Evolutionary conservation across 2,797 vertebrate species (phyloP).

Genomic region (Pelodytes ibericus): DNA sequence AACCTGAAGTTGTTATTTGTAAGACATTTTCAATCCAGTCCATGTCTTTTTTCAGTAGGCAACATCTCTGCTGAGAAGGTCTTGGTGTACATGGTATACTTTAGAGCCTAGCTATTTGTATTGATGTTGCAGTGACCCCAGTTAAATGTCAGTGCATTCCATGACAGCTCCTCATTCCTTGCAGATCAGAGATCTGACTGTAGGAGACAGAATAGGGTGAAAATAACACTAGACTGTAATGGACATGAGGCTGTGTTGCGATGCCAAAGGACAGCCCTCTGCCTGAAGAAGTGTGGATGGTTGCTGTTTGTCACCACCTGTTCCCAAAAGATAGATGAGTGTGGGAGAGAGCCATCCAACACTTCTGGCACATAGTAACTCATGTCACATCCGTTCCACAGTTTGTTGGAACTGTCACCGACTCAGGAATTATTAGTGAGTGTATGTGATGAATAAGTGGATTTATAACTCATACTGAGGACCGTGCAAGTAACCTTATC

Average conservation of each 20-base stretch:
- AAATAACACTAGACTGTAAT: slow-evolving; percentile 23
- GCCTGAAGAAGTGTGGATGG: slow-evolving; percentile 27
- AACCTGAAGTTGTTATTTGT: not conserved
- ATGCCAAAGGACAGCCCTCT: slow-evolving; percentile 30
- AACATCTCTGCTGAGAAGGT: not conserved
- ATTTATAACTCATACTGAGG: not conserved
- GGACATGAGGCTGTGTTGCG: not conserved
- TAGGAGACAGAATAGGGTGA: slow-evolving; percentile 9
- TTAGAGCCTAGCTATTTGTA: not conserved
- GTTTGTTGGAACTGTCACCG: slow-evolving; percentile 29
- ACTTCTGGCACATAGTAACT: slow-evolving; percentile 16
- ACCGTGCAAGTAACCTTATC: slow-evolving; percentile 22
- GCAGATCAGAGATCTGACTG: slow-evolving; percentile 36
- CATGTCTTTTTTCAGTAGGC: not conserved
- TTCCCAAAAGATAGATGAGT: slow-evolving; percentile 39
- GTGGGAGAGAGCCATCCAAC: slow-evolving; percentile 28
- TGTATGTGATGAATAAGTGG: slow-evolving; percentile 16
- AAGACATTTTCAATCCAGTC: not conserved
- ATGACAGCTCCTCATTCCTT: slow-evolving; percentile 45
- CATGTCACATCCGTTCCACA: slow-evolving; percentile 35
- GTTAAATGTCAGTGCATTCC: slow-evolving; percentile 29
- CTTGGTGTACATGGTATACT: not conserved
- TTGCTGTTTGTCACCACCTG: slow-evolving; percentile 47
- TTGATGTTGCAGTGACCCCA: slow-evolving; percentile 15
- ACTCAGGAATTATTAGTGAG: slow-evolving; percentile 24